Conservation (phyloP, 2,888 invertebrate genomes). For the Agriotes lineatus region DNA sequence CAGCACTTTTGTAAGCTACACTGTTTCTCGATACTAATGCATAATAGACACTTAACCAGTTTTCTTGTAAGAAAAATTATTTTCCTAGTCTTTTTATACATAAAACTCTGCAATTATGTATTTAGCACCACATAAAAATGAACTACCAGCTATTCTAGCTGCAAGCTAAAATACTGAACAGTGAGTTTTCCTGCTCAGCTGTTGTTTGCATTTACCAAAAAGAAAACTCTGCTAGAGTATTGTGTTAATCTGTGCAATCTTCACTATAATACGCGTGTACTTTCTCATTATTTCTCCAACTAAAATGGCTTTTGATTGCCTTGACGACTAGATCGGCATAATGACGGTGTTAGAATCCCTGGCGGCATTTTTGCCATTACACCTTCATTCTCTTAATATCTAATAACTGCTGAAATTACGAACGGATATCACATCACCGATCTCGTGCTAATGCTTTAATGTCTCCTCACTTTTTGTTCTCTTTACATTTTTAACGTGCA, state of each 20-base stretch:
- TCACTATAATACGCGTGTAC: slow-evolving; percentile 2
- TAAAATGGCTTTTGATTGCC: slow-evolving; percentile 42
- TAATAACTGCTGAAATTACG: slow-evolving; percentile 16
- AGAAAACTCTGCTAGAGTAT: not conserved
- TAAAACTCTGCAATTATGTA: too few species aligned
- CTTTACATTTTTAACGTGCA: not conserved
- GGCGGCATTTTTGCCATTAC: slow-evolving; percentile 18
- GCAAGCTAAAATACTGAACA: too few species aligned
- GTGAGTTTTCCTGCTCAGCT: too few species aligned
- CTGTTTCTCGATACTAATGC: too few species aligned
- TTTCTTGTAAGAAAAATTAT: too few species aligned
- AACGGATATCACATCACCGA: not conserved
- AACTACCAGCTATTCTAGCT: too few species aligned
- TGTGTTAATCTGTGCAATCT: slow-evolving; percentile 22
- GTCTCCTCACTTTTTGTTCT: not conserved
- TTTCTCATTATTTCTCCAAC: slow-evolving; percentile 16
- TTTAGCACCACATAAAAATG: too few species aligned
- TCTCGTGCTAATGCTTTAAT: slow-evolving; percentile 19
- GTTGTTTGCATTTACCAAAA: too few species aligned
- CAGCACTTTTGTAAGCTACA: too few species aligned
- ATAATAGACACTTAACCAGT: too few species aligned
- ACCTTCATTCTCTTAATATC: slow-evolving; percentile 2
- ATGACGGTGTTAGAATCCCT: slow-evolving; percentile 34
- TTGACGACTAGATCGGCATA: slow-evolving; percentile 40
- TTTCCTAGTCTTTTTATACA: too few species aligned